Base-by-base conservation (phyloP, 2,797 vertebrate species). In the Acanthurus leucopareius region DNA sequence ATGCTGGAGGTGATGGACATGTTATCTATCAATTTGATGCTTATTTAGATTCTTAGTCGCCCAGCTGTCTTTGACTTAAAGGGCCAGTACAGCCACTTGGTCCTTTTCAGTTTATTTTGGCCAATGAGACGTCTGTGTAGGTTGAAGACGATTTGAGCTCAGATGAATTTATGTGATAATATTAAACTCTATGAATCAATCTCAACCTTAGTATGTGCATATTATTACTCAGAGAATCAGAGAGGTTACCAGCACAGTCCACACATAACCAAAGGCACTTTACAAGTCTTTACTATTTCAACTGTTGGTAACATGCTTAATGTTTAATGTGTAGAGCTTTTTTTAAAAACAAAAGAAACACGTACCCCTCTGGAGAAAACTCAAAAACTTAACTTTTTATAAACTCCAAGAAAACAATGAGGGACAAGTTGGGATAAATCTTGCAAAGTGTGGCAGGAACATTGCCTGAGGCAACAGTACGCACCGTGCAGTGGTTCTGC, bases 401-500 rank as follows among this genome's bases (percentile, higher is more conserved):
- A 67, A 64, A 47, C 6, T 19, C 53, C 1, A 69, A 51, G 10
- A 59, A 67, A 58, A 64, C 59, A 60, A 32, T 52, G 20, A 52
- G 13, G 5, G 22, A 65, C 17, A 53, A 15, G 72, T n/a, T 20
- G 3, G 40, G 49, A 73, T 52, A 11, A 66, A 81, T 80, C 16
- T 47, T 75, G 52, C 25, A 49, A 20, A 54, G 67, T 5, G 28
- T 35, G 53, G 52, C 32, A 10, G 65, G 63, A 70, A 64, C 59
- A n/a, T 15, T 15, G 73, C 82, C 82, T 28, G 68, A 5, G 67
- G 78, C 28, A 35, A 19, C 42, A n/a, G 69, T 38, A 84, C 93
- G 19, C 57, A 96, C 95, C 88, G 80, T 93, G 91, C 97, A 98
- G 88, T 97, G 96, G 85, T 96, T 97, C 64, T 97, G 95, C 64